phyloP scores from a whole-genome alignment of 1,140 invertebrate species.

The Drosophila arawakana region DNA sequence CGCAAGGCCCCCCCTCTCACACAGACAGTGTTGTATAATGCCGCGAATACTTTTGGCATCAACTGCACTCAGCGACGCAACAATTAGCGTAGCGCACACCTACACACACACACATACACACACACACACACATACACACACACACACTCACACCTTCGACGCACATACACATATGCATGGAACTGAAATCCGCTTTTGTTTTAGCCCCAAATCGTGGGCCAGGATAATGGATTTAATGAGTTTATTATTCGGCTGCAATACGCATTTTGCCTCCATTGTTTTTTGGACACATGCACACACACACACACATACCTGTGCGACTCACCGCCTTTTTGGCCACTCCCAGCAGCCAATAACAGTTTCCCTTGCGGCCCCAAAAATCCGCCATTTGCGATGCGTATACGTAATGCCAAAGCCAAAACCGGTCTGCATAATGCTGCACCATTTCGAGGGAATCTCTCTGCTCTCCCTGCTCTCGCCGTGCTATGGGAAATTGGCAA shows the following conservation, averaged over 20 bases:
- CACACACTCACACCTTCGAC: slow-evolving; percentile 9
- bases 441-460: not conserved
- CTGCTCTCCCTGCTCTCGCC: too few relatives aligned
- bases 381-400: slow-evolving; percentile 29
- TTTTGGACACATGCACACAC: slow-evolving; percentile 1
- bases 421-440: slow-evolving; percentile 20
- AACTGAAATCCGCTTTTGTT: slow-evolving; percentile 70
- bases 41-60: not conserved
- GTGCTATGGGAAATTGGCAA: slow-evolving; percentile 17
- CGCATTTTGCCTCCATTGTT: slow-evolving; percentile 40
- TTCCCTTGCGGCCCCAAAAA: not conserved
- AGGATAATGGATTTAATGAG: slow-evolving; percentile 82
- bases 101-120: slow-evolving; percentile 30
- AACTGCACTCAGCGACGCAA: slow-evolving; percentile 39
- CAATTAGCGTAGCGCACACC: slow-evolving; percentile 59
- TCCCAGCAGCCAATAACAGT: slow-evolving; percentile 4
- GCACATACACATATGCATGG: slow-evolving; percentile 27
- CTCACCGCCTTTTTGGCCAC: not conserved
- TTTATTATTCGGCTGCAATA: slow-evolving; percentile 71
- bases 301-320: slow-evolving; percentile 28
- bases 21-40: slow-evolving; percentile 16
- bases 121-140: too few relatives aligned
- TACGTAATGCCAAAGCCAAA: slow-evolving; percentile 48
- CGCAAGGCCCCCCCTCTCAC: not conserved
- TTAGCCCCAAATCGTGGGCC: slow-evolving; percentile 70